Conservation (phyloP, 2,797 vertebrate genomes). For the Dicrostonyx torquatus region DNA sequence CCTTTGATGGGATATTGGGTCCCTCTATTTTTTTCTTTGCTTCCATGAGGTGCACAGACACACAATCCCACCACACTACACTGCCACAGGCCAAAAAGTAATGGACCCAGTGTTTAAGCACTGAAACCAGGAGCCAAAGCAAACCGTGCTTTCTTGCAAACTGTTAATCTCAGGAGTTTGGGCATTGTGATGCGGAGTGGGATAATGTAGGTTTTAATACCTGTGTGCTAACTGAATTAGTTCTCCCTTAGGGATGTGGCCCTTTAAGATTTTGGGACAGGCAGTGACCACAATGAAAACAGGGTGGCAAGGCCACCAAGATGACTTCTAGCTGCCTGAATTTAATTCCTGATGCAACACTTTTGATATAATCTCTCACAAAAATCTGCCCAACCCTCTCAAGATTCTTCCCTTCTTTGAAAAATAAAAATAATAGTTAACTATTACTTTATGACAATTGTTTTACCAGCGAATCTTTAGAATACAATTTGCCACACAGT, state of each 20-base stretch:
- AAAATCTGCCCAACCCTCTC: neutral
- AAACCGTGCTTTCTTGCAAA: neutral
- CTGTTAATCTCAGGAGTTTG: neutral
- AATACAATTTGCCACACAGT: neutral
- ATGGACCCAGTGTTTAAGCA: neutral
- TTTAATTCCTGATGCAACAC: neutral
- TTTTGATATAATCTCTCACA: neutral
- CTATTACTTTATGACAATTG: neutral
- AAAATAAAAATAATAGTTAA: neutral
- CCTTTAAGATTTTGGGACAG: neutral
- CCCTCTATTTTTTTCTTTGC: neutral
- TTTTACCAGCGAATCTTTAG: neutral
- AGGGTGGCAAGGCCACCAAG: neutral
- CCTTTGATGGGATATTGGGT: neutral
- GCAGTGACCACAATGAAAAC: accelerated
- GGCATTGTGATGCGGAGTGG: neutral
- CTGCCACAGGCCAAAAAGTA: neutral
- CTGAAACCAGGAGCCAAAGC: neutral
- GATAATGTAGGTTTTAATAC: neutral
- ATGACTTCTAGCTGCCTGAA: neutral
- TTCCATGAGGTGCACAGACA: neutral
- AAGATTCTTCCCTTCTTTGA: neutral
- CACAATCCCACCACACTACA: neutral
- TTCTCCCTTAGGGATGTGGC: neutral
- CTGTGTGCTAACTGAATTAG: neutral